A percentile compares a stretch with the other conserved stretches of the same genome.
Conservation (phyloP, 1,140 invertebrate genomes). For the Solen grandis region DNA sequence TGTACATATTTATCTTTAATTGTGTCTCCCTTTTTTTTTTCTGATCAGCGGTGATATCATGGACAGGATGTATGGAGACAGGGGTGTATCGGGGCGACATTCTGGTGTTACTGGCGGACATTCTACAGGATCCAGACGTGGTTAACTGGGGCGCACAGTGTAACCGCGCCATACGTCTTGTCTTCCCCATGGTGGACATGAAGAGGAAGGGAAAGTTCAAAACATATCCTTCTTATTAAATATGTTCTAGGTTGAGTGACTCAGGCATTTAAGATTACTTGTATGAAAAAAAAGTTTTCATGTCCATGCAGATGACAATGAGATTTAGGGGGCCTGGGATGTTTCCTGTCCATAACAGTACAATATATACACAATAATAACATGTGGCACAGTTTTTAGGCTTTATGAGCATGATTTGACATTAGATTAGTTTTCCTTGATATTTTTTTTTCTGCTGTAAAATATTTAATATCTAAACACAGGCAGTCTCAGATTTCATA, state of each 20-base stretch:
- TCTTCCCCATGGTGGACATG: conserved; percentile 71
- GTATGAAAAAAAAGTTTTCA: neutral
- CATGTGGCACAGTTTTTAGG: no score
- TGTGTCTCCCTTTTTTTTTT: no score
- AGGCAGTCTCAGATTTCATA: no score
- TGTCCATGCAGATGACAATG: no score
- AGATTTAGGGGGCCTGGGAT: neutral
- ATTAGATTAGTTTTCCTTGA: no score
- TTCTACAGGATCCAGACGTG: conserved; percentile 65
- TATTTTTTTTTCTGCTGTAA: no score
- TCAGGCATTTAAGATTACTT: neutral
- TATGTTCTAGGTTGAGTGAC: neutral
- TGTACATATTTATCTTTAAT: no score
- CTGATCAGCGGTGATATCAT: conserved; percentile 69
- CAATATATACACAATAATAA: no score
- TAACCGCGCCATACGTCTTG: conserved; percentile 70
- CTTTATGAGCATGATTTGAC: no score
- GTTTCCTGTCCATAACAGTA: neutral
- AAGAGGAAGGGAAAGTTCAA: conserved; percentile 76
- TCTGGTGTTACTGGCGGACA: conserved; percentile 61
- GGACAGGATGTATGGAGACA: conserved; percentile 67
- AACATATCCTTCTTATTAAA: conserved; percentile 72
- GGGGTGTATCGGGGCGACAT: conserved; percentile 70
- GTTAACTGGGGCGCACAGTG: conserved; percentile 73
- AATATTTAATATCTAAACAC: no score